Percentiles rank a stretch among this genome's conserved stretches.
Conservation (phyloP, 2,888 invertebrate species). For the Busseola fusca region DNA sequence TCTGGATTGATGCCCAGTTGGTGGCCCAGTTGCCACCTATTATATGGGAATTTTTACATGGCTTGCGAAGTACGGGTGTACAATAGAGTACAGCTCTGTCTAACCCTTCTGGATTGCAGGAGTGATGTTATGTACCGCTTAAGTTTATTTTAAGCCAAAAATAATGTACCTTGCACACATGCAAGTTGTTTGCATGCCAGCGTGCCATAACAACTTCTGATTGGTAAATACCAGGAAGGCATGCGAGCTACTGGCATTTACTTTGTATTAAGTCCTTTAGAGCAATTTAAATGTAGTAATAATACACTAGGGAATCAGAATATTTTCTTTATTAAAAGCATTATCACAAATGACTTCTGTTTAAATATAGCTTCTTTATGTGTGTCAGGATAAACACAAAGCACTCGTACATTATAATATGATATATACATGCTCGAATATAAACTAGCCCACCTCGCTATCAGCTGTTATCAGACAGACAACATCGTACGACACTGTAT, state of each 20-base stretch:
- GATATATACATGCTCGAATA: constrained; percentile 9
- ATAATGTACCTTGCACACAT: background rate
- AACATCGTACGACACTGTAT: constrained; percentile 62
- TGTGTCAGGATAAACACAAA: constrained; percentile 44
- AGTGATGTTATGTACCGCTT: background rate
- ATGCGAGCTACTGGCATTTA: background rate
- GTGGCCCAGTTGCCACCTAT: background rate
- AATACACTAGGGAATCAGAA: constrained; percentile 1
- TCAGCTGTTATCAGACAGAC: constrained; percentile 46
- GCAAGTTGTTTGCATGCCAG: background rate
- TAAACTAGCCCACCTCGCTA: constrained; percentile 37
- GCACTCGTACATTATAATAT: background rate
- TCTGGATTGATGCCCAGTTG: background rate
- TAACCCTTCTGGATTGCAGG: background rate
- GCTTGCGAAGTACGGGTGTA: background rate
- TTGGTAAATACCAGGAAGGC: background rate
- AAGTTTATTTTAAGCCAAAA: background rate
- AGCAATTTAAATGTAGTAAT: background rate
- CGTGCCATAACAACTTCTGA: background rate
- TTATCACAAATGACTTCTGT: constrained; percentile 4
- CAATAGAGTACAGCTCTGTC: background rate
- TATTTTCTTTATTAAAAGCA: background rate
- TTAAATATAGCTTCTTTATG: constrained; percentile 24
- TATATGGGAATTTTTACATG: background rate
- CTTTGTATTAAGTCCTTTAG: background rate